A percentile compares a stretch with the other conserved stretches of the same genome.
These are phyloP conservation scores for Genyomyrus donnyi DNA, from an alignment of 2,113 vertebrate species.

Conservation along the genomic window DNA sequence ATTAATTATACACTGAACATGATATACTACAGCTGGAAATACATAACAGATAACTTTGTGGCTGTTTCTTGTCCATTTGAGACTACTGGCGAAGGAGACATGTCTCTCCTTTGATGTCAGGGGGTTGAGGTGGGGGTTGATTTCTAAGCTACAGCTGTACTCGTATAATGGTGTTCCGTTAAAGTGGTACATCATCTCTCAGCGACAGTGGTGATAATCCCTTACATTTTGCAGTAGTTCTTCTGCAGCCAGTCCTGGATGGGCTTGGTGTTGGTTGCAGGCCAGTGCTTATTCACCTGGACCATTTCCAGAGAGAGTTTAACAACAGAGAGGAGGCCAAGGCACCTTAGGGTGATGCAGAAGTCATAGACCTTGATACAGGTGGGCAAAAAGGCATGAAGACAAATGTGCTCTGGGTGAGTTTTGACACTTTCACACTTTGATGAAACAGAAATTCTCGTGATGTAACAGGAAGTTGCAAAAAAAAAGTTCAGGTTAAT, in stretches of 20 bases:
- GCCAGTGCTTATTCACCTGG: constrained; percentile 21
- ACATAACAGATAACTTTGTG: not conserved
- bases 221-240: constrained; percentile 6
- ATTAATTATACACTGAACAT: not conserved
- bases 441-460: not conserved
- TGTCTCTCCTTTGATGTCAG: not conserved
- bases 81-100: not conserved
- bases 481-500: not conserved
- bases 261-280: constrained; percentile 7
- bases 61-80: not conserved
- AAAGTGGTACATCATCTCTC: constrained; percentile 12
- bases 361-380: constrained; percentile 19
- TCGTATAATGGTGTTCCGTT: not conserved
- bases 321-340: constrained; percentile 13
- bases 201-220: constrained; percentile 1
- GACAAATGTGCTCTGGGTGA: not conserved
- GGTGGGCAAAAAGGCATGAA: not conserved
- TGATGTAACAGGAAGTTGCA: not conserved
- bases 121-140: not conserved
- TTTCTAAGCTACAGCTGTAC: not conserved
- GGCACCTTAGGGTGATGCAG: constrained; percentile 15
- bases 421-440: not conserved
- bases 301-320: constrained; percentile 21
- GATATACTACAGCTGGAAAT: not conserved
- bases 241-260: constrained; percentile 22